Conservation (phyloP, 2,888 invertebrate genomes). For the Macroteleia sp. region DNA sequence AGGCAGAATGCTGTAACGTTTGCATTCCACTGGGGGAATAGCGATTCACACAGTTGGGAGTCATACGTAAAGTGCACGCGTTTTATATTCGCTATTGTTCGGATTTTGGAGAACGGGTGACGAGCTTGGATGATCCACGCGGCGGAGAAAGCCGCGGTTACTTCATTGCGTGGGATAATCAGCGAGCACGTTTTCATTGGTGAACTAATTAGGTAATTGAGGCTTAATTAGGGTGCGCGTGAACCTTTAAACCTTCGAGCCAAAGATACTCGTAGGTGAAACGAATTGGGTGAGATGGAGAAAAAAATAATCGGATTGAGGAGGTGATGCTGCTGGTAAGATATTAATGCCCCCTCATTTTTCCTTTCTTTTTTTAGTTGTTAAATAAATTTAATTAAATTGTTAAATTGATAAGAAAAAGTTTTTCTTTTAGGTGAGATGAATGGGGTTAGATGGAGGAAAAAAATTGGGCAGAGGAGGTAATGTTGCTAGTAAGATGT, state of each 20-base stretch:
- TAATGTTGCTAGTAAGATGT: too few relatives aligned
- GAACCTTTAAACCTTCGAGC: constrained; percentile 66
- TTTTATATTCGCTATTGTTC: constrained; percentile 76
- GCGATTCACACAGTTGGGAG: constrained; percentile 73
- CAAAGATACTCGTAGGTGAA: background rate
- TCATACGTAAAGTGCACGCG: constrained; percentile 75
- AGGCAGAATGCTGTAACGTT: constrained; percentile 57
- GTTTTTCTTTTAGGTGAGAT: too few relatives aligned
- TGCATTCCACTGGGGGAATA: constrained; percentile 25
- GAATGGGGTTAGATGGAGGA: too few relatives aligned
- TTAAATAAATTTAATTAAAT: too few relatives aligned
- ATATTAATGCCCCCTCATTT: too few relatives aligned
- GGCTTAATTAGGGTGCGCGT: constrained; percentile 73
- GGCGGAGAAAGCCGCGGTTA: constrained; percentile 78
- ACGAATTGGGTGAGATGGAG: background rate
- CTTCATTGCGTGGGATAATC: constrained; percentile 80
- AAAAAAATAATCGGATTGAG: too few relatives aligned
- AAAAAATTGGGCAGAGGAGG: too few relatives aligned
- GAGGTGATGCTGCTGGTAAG: too few relatives aligned
- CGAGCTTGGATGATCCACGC: constrained; percentile 29
- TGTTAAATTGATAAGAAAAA: too few relatives aligned
- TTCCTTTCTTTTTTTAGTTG: too few relatives aligned
- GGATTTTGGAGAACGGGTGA: constrained; percentile 68
- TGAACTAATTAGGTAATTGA: constrained; percentile 78
- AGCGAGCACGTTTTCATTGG: constrained; percentile 67